Evolutionary conservation across 2,797 vertebrate species (phyloP).

Genomic region (Schizothorax lantsangensis): DNA sequence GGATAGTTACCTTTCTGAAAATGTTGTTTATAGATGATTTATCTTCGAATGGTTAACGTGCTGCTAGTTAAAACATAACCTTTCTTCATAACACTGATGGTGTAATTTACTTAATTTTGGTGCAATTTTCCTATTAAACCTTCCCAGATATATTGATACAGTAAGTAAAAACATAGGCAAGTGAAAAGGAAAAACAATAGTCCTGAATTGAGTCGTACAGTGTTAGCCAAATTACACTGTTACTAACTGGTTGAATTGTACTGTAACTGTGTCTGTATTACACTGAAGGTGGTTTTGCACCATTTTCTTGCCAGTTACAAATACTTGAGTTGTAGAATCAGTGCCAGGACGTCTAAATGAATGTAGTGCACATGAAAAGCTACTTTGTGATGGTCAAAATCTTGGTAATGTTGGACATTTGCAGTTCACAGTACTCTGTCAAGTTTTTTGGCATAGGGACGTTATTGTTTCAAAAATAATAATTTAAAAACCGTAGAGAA

Average conservation of each 20-base stretch:
- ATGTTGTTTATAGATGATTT: neutral
- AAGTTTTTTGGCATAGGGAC: constrained; percentile 81
- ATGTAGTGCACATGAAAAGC: constrained; percentile 66
- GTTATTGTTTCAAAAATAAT: constrained; percentile 72
- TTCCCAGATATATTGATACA: neutral
- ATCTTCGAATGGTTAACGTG: neutral
- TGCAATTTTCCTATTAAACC: constrained; percentile 7
- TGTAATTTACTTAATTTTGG: neutral
- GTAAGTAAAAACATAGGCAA: constrained; percentile 27
- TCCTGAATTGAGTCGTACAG: neutral
- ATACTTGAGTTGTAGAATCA: constrained; percentile 4
- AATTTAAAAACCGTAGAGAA: constrained; percentile 81
- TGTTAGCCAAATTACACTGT: constrained; percentile 17
- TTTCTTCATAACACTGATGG: constrained; percentile 9
- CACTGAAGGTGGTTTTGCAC: constrained; percentile 10
- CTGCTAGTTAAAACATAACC: constrained; percentile 27
- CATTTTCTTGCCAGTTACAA: constrained; percentile 26
- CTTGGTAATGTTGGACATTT: constrained; percentile 72
- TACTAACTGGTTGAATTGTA: constrained; percentile 22
- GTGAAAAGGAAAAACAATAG: constrained; percentile 34
- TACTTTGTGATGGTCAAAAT: constrained; percentile 70
- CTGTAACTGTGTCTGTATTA: neutral
- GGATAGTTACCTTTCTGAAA: neutral
- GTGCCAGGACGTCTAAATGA: constrained; percentile 20
- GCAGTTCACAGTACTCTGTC: constrained; percentile 80